phyloP scores from a whole-genome alignment of 30 jellyfish, hydroid and myxozoan genomes.

The Hydractinia symbiolongicarpus region DNA sequence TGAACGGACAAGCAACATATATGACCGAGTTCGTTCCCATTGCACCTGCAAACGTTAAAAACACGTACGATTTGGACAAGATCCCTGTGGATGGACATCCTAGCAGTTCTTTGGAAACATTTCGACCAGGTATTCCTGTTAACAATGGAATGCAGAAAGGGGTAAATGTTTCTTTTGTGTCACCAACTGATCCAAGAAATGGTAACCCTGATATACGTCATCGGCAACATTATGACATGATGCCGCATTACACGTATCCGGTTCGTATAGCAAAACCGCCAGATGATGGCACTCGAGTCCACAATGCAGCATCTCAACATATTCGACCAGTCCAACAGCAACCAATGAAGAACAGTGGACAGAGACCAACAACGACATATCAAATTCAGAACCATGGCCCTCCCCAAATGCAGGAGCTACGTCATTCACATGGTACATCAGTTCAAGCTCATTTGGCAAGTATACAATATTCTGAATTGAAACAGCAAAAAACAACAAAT shows the following conservation, averaged over 20 bases:
- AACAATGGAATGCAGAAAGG: not conserved
- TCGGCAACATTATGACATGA: not conserved
- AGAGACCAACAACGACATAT: conserved; percentile 6
- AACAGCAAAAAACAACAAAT: not conserved
- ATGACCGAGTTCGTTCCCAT: conserved; percentile 15
- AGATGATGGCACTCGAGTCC: not conserved
- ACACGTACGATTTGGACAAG: not conserved
- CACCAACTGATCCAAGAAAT: not conserved
- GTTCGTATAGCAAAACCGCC: not conserved
- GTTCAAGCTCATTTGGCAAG: not conserved
- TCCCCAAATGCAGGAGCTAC: not conserved
- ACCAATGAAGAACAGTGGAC: not conserved
- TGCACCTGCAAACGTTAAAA: conserved; percentile 5
- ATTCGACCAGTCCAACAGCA: conserved; percentile 4
- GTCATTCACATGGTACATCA: not conserved
- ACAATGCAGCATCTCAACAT: not conserved
- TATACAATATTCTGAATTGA: not conserved
- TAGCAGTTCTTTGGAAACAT: conserved; percentile 2
- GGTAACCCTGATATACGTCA: not conserved
- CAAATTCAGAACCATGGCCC: not conserved
- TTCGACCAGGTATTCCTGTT: conserved; percentile 4
- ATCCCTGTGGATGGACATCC: conserved; percentile 9
- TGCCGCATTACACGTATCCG: conserved; percentile 2
- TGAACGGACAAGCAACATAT: not conserved
- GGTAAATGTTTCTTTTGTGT: not conserved